Evolutionary conservation across 2,888 invertebrate genomes (phyloP).

Genomic region (Ormyrus nitidulus): DNA sequence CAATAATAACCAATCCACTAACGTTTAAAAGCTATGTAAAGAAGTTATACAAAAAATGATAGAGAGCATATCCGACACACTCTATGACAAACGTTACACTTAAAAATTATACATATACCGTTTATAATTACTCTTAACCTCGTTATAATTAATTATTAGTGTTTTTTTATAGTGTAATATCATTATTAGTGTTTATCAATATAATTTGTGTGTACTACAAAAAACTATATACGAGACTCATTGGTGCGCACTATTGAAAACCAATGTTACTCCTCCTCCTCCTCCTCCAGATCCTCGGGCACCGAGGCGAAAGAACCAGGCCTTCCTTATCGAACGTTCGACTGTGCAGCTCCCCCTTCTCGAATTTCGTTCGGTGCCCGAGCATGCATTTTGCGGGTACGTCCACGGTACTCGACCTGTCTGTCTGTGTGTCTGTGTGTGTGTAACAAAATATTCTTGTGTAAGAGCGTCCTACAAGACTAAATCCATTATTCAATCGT

Average conservation of each 20-base stretch:
- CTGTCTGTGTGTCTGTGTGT: not conserved
- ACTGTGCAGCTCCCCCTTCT: too few species aligned
- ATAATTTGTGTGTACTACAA: conserved; percentile 55
- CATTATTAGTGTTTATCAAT: conserved; percentile 51
- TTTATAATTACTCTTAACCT: conserved; percentile 53
- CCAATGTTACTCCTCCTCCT: conserved; percentile 32
- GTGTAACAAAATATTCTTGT: conserved; percentile 51
- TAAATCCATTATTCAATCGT: conserved; percentile 44
- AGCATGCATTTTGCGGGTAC: too few species aligned
- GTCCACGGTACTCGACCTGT: too few species aligned
- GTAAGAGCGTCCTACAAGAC: conserved; percentile 27
- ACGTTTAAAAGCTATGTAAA: conserved; percentile 36
- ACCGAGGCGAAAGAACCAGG: conserved; percentile 9
- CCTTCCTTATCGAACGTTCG: not conserved
- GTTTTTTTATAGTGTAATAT: conserved; percentile 51
- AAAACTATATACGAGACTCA: conserved; percentile 49
- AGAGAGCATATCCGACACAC: conserved; percentile 46
- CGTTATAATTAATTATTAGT: conserved; percentile 53
- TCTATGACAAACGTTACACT: conserved; percentile 48
- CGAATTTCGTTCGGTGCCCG: too few species aligned
- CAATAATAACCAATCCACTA: conserved; percentile 31
- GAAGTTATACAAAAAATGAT: conserved; percentile 42
- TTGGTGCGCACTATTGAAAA: conserved; percentile 56
- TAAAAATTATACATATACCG: conserved; percentile 53
- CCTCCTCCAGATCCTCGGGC: not conserved